Evolutionary conservation across 1,140 invertebrate genomes (phyloP), one percentile per base, ranked within the genome.

Genomic region (Doryteuthis pealeii): DNA sequence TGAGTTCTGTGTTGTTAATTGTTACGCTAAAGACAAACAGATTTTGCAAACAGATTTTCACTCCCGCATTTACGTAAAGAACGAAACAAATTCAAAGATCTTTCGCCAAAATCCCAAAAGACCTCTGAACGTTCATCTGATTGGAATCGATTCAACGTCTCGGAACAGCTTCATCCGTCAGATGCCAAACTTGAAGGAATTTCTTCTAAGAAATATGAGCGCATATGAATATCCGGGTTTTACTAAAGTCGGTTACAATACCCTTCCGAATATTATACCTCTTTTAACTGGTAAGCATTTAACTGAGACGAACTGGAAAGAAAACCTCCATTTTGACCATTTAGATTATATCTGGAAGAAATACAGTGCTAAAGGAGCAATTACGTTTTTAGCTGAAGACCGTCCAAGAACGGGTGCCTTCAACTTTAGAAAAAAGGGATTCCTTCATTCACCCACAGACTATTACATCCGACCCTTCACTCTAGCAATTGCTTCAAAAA

Each of bases 121-220:
- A 5, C 77, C 70, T 0, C 71, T 87, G 22, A 88, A 84, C 72
- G 90, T 97, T 0, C 88, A 96, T 32, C 89, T 96, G 15, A 85
- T 96, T 26, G 95, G 95, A 0, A 90, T 97, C 22, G 95, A 96
- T 84, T 62, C 94, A 0, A 91, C 96, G 1, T 97, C 95, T 0
- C 90, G 94, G 67, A 88, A 96, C 68, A 96, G 96, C 87, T 93
- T 95, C 74, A 90, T 93, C 66, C 90, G 95, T 30, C 92, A 94
- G 74, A 93, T 96, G 92, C 92, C 92, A 0, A 90, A 90, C 80
- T 94, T 93, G 0, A 85, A 91, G 0, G 79, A 87, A 1, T 91
- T 90, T 78, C 88, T 95, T 0, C 79, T 83, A 77, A 22, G 82
- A 1, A 75, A 82, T 30, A 71, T 87, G 33, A 72, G 70, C 1